Evolutionary conservation across 2,113 vertebrate genomes (phyloP).

Genomic region (Aldabrachelys gigantea): DNA sequence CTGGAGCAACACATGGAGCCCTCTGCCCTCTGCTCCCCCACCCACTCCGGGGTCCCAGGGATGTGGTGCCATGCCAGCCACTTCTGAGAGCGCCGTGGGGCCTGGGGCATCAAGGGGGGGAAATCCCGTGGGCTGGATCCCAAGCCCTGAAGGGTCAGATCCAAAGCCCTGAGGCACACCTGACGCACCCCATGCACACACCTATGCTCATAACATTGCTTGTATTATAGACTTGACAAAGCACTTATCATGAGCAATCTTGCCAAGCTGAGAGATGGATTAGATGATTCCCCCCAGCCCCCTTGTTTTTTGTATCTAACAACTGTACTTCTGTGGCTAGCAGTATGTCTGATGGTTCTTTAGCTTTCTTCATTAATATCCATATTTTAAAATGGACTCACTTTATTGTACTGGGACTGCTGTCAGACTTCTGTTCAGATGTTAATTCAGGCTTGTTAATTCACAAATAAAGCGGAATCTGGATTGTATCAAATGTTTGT

Average conservation of each 20-base stretch:
- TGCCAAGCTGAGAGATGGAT: conserved; percentile 24
- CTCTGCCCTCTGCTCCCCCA: too few species aligned
- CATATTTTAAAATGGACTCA: conserved; percentile 35
- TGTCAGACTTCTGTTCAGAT: not conserved
- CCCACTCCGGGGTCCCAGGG: too few species aligned
- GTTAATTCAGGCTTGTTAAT: not conserved
- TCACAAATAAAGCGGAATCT: conserved; percentile 28
- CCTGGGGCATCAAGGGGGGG: too few species aligned
- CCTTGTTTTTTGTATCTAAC: not conserved
- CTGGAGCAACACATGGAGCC: too few species aligned
- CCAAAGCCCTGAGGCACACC: too few species aligned
- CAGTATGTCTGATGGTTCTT: not conserved
- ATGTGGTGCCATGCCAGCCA: too few species aligned
- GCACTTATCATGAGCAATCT: conserved; percentile 30
- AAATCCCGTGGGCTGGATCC: too few species aligned
- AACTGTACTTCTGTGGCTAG: not conserved
- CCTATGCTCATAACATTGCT: conserved; percentile 9
- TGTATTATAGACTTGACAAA: conserved; percentile 24
- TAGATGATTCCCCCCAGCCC: not conserved
- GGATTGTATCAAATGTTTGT: accelerated
- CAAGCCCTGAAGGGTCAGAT: too few species aligned
- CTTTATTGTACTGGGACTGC: not conserved
- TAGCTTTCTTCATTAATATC: not conserved
- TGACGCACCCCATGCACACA: too few species aligned
- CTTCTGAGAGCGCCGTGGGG: too few species aligned